A percentile compares a stretch with the other conserved stretches of the same genome.
These are phyloP conservation scores for Sesamia inferens DNA, from an alignment of 2,888 invertebrate species.

Conservation along the genomic window DNA sequence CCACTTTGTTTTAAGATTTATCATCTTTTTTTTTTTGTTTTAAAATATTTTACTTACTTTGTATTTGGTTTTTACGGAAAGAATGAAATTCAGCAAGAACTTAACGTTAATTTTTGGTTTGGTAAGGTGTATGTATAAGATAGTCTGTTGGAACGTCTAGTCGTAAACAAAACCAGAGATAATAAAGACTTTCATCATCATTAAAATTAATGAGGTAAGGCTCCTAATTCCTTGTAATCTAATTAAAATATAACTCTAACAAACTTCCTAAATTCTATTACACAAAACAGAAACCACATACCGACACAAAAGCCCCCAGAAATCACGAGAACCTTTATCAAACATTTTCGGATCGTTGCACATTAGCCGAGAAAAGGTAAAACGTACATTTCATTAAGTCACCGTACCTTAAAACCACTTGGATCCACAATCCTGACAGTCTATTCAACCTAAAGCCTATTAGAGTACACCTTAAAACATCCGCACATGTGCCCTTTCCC, in stretches of 20 bases:
- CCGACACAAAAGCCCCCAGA: conserved; percentile 3
- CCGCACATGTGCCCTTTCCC: conserved; percentile 65
- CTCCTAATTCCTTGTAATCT: conserved; percentile 4
- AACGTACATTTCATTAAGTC: conserved; percentile 75
- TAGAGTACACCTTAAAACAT: conserved; percentile 74
- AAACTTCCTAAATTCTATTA: conserved; percentile 4
- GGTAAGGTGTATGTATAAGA: background rate
- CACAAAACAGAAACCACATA: conserved; percentile 21
- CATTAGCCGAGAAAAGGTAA: conserved; percentile 58
- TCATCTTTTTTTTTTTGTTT: background rate
- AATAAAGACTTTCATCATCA: background rate
- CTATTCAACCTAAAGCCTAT: conserved; percentile 74
- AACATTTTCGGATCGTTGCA: conserved; percentile 49
- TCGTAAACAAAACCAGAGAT: background rate
- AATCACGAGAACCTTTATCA: conserved; percentile 27
- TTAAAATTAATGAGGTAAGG: background rate
- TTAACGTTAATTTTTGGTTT: background rate
- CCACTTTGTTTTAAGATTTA: background rate
- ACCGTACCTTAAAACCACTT: conserved; percentile 74
- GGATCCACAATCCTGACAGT: conserved; percentile 70
- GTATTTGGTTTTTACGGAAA: background rate
- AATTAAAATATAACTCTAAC: conserved; percentile 23
- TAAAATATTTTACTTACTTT: background rate
- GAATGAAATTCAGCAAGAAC: background rate
- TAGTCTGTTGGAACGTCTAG: background rate